phyloP scores from a whole-genome alignment of 2,888 invertebrate species.

The Hypena proboscidalis region DNA sequence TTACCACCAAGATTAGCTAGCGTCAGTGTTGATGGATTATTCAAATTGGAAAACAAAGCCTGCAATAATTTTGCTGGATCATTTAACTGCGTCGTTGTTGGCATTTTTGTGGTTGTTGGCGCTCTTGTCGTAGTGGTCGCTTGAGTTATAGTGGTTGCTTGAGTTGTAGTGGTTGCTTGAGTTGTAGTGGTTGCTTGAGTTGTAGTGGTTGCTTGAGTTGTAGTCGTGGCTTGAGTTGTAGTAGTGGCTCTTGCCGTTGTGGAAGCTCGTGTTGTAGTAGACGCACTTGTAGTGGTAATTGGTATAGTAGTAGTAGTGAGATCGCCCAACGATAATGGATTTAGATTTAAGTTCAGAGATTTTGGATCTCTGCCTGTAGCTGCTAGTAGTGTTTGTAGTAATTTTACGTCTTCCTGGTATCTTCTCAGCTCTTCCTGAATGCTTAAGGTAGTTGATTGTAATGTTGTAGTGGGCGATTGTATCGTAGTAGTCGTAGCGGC shows the following conservation, averaged over 20 bases:
- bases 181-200: slow-evolving; percentile 40
- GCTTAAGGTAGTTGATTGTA: slow-evolving; percentile 48
- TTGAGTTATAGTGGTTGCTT: slow-evolving; percentile 46
- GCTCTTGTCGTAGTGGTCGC: slow-evolving; percentile 29
- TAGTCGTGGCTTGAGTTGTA: no score
- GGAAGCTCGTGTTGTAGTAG: slow-evolving; percentile 43
- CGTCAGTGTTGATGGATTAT: slow-evolving; percentile 49
- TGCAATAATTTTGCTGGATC: slow-evolving; percentile 66
- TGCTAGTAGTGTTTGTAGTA: slow-evolving; percentile 58
- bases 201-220: slow-evolving; percentile 36
- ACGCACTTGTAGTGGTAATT: slow-evolving; percentile 27
- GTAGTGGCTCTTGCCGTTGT: slow-evolving; percentile 35
- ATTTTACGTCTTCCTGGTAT: slow-evolving; percentile 63
- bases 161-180: slow-evolving; percentile 39
- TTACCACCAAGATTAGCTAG: slow-evolving; percentile 47
- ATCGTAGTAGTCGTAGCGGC: slow-evolving; percentile 29
- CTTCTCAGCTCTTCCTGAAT: slow-evolving; percentile 59
- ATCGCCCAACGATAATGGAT: slow-evolving; percentile 40
- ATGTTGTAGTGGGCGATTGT: slow-evolving; percentile 40
- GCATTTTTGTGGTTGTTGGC: slow-evolving; percentile 43
- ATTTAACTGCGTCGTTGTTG: slow-evolving; percentile 44
- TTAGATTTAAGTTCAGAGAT: slow-evolving; percentile 60
- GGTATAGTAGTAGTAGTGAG: slow-evolving; percentile 43
- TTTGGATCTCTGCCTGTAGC: slow-evolving; percentile 73
- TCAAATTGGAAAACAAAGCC: slow-evolving; percentile 63